phyloP scores from a whole-genome alignment of 1,140 invertebrate species.

The Lordiphosa collinella region DNA sequence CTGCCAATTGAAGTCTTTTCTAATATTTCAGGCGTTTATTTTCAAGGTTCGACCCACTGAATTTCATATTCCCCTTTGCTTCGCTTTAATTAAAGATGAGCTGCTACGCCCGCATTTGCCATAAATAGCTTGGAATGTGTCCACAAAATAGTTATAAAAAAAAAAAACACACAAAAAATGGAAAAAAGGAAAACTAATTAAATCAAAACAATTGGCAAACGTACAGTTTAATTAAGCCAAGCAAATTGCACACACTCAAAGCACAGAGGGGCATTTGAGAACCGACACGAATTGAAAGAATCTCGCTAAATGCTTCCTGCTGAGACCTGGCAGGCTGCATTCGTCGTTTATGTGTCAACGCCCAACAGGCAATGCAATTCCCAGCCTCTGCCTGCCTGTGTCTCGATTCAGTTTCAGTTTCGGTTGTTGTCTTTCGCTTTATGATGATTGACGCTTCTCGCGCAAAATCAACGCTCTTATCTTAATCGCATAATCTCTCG shows the following conservation, averaged over 20 bases:
- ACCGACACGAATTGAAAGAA: conserved; percentile 20
- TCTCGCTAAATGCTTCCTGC: conserved; percentile 65
- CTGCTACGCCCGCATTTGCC: too few species aligned
- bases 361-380: conserved; percentile 12
- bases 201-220: conserved; percentile 65
- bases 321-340: conserved; percentile 20
- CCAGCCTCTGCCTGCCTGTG: not conserved
- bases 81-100: too few species aligned
- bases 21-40: too few species aligned
- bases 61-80: too few species aligned
- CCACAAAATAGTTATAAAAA: not conserved
- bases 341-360: not conserved
- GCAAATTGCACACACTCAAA: conserved; percentile 16
- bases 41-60: too few species aligned
- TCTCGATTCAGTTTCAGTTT: not conserved
- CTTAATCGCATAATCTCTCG: conserved; percentile 59
- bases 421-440: conserved; percentile 1
- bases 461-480: conserved; percentile 19
- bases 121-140: too few species aligned
- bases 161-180: too few species aligned
- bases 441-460: conserved; percentile 52
- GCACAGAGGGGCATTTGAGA: not conserved
- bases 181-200: conserved; percentile 50
- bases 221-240: conserved; percentile 65
- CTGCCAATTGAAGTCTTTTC: too few species aligned